Base-by-base conservation (phyloP, 1,140 invertebrate species). In the Drosophila willistoni region DNA sequence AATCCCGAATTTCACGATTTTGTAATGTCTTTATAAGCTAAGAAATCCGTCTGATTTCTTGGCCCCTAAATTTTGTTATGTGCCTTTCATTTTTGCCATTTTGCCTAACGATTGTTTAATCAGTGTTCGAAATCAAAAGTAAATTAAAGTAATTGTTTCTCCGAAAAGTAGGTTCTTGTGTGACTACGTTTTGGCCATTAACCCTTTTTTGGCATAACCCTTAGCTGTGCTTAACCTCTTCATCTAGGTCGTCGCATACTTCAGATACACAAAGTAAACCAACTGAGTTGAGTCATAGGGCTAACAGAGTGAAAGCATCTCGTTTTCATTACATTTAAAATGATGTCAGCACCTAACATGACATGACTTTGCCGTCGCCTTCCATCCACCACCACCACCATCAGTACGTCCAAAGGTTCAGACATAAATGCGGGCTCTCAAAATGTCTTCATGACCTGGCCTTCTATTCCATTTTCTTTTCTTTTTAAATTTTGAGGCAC, bases 321-420 rank as follows among this genome's bases (percentile, higher is more conserved):
- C 83, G 73, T 84, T 86, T 86, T 86, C 84, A 89, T 86, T 89
- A 89, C 76, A 86, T 86, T 86, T 83, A 89, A 83, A 86, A 86
- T 89, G 84, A 84, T 86, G 83, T 86, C 84, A 89, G 72, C 83
- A 86, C 83, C 77, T 89, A 84, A 89, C 80, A 70, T 55, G 64
- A 55, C 81, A 67, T 57, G 68, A 64, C 55, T 62, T 61, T 14
- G 17, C 25, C 41, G 7, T 61, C 34, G 34, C 42, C 13, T 47
- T 36, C 29, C 29, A 6, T 29, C 5, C 29, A 29, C 29, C 29
- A 29, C 29, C 25, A 25, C 25, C 29, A 29, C 29, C 29, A 29
- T 29, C 5, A 29, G 7, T 6, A 1, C 29, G 29, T 1, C 29
- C 29, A 14, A 55, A 36, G 9, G 22, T 22, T 14, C 14, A 33